Percentiles rank a stretch among this genome's conserved stretches.
Conservation (phyloP, 2,888 invertebrate species). For the Leptinotarsa haldemani region DNA sequence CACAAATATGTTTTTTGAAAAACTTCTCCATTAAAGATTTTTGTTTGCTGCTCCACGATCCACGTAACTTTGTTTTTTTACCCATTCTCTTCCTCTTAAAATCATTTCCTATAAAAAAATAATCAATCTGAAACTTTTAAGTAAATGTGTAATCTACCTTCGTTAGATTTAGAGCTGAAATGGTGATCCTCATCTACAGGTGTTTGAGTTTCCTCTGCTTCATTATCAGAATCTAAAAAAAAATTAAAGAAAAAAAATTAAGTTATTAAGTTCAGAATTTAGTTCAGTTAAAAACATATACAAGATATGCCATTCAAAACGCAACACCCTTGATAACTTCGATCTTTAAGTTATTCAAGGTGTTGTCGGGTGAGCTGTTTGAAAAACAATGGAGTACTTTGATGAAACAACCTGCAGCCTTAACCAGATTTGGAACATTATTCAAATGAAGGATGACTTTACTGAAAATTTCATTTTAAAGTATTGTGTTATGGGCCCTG, state of each 20-base stretch:
- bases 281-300: no score
- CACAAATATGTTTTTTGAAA: no score
- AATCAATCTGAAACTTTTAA: conserved; percentile 9
- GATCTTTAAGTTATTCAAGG: conserved; percentile 3
- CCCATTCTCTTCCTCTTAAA: neutral
- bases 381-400: no score
- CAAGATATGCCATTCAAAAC: neutral
- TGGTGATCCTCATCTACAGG: no score
- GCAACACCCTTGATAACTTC: neutral
- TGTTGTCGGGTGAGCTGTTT: neutral
- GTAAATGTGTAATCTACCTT: no score
- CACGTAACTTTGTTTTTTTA: neutral
- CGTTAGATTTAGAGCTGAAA: no score
- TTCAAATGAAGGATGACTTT: conserved; percentile 4
- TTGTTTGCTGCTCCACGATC: no score
- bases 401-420: no score
- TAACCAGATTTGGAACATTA: neutral
- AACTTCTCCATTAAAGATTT: no score
- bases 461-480: conserved; percentile 11
- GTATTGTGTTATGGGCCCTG: conserved; percentile 5
- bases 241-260: neutral
- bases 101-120: neutral
- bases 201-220: no score
- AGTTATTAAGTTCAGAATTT: neutral
- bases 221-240: conserved; percentile 9